Evolutionary conservation across 2,113 vertebrate species (phyloP), one percentile per base, ranked within the genome.

Genomic region (Clarias magur): DNA sequence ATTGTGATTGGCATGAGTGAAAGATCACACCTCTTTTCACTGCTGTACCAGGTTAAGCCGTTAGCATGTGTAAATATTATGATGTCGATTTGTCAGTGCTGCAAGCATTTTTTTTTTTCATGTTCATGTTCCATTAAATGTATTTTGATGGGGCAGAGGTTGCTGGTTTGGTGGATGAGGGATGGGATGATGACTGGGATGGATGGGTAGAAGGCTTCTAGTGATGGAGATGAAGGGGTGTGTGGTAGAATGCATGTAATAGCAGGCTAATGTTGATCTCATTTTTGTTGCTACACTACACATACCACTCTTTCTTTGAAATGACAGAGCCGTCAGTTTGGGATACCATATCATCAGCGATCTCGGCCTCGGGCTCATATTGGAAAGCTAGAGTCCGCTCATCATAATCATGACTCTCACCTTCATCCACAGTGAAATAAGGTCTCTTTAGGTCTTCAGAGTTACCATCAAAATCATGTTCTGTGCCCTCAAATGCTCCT

Each of bases 291-390:
- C 92, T 92, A 89, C 95, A 72, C 76, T 99, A 99, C 95, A 99
- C 98, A 25, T 99, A 99, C 98, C 98, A 99, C 96, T 99, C 98
- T 94, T 99, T 99, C 97, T 99, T 99, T 94, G 98, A 99, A 96
- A 99, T 99, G 93, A 99, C 98, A 87, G 98, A 99, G 91, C 98
- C 98, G 86, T 99, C 98, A 89, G 97, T 99, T 95, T 99, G 98
- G 91, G 98, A 99, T 88, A 99, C 97, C 97, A 99, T 98, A 93
- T 98, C 99, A 67, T 99, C 97, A 1, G 96, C 95, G 88, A 99
- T 95, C 94, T 99, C 98, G 59, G 96, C 94, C 92, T 98, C 97
- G 0, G 97, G 96, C 93, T 99, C 97, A 2, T 99, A 99, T 93
- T 97, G 97, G 95, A 97, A 99, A 87, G 96, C 95, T 89, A 99